phyloP scores from a whole-genome alignment of 2,113 vertebrate genomes.

The Pituophis catenifer region DNA sequence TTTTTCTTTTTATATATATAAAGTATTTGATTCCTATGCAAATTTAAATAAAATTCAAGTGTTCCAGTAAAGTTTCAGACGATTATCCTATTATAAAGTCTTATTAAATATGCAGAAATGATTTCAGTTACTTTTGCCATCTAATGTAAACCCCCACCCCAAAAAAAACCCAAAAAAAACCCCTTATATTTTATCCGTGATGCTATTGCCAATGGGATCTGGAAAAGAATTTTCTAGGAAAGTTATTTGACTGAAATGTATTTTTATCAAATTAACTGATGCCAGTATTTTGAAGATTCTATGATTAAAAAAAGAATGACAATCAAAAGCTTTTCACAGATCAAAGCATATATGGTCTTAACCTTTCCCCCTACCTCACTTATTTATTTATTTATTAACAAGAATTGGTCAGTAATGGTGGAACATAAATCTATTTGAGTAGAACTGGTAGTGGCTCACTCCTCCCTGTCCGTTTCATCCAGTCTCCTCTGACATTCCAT shows the following conservation, averaged over 20 bases:
- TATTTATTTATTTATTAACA: conserved; percentile 37
- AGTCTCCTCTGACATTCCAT: conserved; percentile 66
- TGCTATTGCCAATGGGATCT: background rate
- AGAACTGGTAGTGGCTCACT: conserved; percentile 16
- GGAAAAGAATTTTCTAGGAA: background rate
- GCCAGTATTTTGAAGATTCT: background rate
- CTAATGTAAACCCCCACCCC: background rate
- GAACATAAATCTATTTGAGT: background rate
- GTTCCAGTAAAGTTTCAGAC: background rate
- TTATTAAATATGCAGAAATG: background rate
- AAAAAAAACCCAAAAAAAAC: background rate
- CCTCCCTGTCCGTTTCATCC: conserved; percentile 44
- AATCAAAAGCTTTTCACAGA: background rate
- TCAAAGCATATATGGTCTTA: background rate
- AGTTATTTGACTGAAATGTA: background rate
- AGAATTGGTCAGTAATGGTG: background rate
- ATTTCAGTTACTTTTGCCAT: background rate
- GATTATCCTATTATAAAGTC: too few relatives aligned
- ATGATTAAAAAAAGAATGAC: background rate
- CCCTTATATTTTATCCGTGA: background rate
- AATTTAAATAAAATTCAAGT: background rate
- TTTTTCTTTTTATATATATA: too few relatives aligned
- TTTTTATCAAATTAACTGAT: background rate
- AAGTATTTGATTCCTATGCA: background rate
- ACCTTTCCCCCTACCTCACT: background rate